Evolutionary conservation across 2,888 invertebrate species (phyloP), one percentile per base, ranked within the genome.

Genomic region (Thera obeliscata): DNA sequence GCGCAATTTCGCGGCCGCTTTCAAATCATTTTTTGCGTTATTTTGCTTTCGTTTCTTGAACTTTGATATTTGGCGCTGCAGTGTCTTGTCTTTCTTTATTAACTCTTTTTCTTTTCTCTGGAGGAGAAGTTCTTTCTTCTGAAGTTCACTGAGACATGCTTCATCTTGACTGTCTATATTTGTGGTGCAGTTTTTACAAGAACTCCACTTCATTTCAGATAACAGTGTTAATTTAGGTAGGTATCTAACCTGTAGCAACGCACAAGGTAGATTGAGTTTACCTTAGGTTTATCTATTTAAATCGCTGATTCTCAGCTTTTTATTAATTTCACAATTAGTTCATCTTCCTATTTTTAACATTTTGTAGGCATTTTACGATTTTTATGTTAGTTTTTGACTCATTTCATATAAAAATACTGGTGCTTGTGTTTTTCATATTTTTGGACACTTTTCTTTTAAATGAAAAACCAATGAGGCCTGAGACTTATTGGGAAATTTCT

Each of bases 1-100:
- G 9, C 77, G 74, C 58, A 85, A 73, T 78, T 80, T 81, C 3
- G 68, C 70, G 12, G 81, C 79, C 11, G 83, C 79, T 61, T 61
- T 70, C 57, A 78, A 73, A 69, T 84, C 78, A 6, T 72, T 72
- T 66, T 78, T 74, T 41, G 77, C 75, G 67, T 64, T 77, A 38
- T 69, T 66, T 54, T 69, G 70, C 58, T 79, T 78, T 55, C 66
- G 61, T 49, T 70, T 72, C 22, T 70, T 69, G 48, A 63, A 70
- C 50, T 70, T 70, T 12, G 54, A n/a, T 59, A 74, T 66, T 61
- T 72, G 69, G 11, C 52, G 64, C 41, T 79, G 67, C 50, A 86
- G 64, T 60, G 50, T 12, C 63, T 73, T 77, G 50, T 83, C 77
- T 50, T 76, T 79, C 63, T 78, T 70, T 2, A 67, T 11, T 74